Conservation (phyloP, 64 coral and sea anemone species). For the Pocillopora verrucosa region DNA sequence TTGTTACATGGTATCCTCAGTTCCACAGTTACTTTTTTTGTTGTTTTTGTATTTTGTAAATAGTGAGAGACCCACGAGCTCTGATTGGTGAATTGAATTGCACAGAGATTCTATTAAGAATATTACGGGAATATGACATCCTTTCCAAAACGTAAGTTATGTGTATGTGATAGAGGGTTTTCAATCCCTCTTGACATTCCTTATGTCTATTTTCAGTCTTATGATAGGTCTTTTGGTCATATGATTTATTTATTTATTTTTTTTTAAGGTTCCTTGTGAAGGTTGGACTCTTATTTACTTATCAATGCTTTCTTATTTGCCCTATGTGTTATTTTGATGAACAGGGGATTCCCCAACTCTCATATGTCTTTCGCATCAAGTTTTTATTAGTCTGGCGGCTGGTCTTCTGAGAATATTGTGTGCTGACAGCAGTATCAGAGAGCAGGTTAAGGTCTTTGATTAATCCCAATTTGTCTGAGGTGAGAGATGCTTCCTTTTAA, state of each 20-base stretch:
- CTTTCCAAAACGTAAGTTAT: slow-evolving; percentile 93
- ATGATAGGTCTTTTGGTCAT: no score
- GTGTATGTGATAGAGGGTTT: neutral
- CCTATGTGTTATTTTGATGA: no score
- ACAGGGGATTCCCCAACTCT: neutral
- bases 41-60: neutral
- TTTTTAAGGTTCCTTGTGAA: no score
- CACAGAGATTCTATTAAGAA: slow-evolving; percentile 86
- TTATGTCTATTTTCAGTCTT: neutral
- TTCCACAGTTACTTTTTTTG: no score
- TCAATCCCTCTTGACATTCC: neutral
- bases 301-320: no score
- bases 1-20: no score
- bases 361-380: neutral
- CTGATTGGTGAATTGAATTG: slow-evolving; percentile 93
- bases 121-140: slow-evolving; percentile 92
- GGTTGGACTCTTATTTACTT: no score
- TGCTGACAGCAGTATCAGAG: slow-evolving; percentile 87
- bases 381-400: slow-evolving; percentile 73
- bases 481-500: neutral
- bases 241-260: no score
- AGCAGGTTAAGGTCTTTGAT: slow-evolving; percentile 97
- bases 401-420: slow-evolving; percentile 87
- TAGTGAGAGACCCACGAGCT: slow-evolving; percentile 87
- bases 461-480: slow-evolving; percentile 96